These are phyloP conservation scores for Tamias sibiricus DNA, from an alignment of 2,113 vertebrate species.

Conservation along the genomic window DNA sequence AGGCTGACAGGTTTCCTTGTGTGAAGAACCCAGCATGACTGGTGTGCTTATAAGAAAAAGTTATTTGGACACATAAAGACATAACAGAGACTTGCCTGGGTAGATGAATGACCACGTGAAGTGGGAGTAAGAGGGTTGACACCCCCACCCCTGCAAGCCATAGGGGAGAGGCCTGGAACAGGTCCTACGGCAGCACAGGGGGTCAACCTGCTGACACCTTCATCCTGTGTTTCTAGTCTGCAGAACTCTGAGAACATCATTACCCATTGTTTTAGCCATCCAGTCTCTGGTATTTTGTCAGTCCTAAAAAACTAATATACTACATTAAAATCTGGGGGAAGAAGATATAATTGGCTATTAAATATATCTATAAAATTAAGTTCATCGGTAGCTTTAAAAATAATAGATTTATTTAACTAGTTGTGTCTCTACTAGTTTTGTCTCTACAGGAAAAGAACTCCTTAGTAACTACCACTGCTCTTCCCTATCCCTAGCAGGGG, in stretches of 20 bases:
- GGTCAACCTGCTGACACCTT: rapidly evolving
- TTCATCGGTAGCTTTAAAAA: not conserved
- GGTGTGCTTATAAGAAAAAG: not conserved
- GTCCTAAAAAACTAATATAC: not conserved
- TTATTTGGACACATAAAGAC: not conserved
- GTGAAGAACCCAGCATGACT: not conserved
- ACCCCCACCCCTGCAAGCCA: too few relatives aligned
- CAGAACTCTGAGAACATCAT: not conserved
- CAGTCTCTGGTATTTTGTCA: not conserved
- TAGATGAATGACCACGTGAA: not conserved
- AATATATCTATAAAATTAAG: not conserved
- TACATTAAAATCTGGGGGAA: not conserved
- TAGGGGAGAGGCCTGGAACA: not conserved
- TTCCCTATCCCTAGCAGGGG: too few relatives aligned
- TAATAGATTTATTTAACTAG: not conserved
- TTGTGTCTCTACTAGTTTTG: not conserved
- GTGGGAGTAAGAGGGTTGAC: not conserved
- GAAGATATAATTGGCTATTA: not conserved
- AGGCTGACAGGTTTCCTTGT: not conserved
- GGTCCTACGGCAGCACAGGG: not conserved
- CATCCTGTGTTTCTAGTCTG: not conserved
- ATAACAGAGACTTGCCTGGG: rapidly evolving
- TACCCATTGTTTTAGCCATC: not conserved
- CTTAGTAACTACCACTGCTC: not conserved
- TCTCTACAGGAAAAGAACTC: not conserved